These are phyloP conservation scores for Pica pica DNA, from an alignment of 2,113 vertebrate species.

Conservation along the genomic window DNA sequence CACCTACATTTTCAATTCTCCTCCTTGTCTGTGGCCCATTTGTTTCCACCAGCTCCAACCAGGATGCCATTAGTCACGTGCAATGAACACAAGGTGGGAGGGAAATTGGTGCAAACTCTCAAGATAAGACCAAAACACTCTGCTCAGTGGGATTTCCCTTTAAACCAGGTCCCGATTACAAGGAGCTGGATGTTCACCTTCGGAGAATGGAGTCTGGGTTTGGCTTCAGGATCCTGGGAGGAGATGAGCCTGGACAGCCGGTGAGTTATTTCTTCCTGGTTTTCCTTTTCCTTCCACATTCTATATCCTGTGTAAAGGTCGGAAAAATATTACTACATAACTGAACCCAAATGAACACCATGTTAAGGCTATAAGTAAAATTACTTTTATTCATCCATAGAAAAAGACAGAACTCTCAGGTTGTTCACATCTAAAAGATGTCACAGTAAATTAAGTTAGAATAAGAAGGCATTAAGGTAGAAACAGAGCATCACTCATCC, in stretches of 20 bases:
- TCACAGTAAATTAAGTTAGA: neutral
- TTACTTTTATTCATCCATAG: neutral
- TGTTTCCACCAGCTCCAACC: slow-evolving; percentile 35
- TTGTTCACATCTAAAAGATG: neutral
- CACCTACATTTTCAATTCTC: slow-evolving; percentile 10
- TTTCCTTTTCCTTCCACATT: neutral
- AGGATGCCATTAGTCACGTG: slow-evolving; percentile 46
- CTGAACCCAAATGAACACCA: neutral
- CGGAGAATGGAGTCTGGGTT: slow-evolving; percentile 96
- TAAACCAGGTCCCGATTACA: slow-evolving; percentile 84
- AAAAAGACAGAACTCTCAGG: neutral
- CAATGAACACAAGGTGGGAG: slow-evolving; percentile 31
- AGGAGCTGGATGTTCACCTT: slow-evolving; percentile 94
- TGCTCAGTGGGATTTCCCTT: slow-evolving; percentile 65
- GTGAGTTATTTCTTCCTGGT: slow-evolving; percentile 77
- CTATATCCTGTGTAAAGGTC: neutral
- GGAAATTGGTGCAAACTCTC: neutral
- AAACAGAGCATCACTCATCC: neutral
- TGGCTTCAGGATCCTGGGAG: slow-evolving; percentile 96
- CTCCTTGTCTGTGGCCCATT: slow-evolving; percentile 28
- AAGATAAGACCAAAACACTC: neutral
- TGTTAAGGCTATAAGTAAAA: neutral
- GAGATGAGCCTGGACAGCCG: slow-evolving; percentile 96
- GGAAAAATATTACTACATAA: neutral
- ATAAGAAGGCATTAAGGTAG: neutral